These are phyloP conservation scores for Venustaconcha ellipsiformis DNA, from an alignment of 1,140 invertebrate genomes.

Conservation along the genomic window DNA sequence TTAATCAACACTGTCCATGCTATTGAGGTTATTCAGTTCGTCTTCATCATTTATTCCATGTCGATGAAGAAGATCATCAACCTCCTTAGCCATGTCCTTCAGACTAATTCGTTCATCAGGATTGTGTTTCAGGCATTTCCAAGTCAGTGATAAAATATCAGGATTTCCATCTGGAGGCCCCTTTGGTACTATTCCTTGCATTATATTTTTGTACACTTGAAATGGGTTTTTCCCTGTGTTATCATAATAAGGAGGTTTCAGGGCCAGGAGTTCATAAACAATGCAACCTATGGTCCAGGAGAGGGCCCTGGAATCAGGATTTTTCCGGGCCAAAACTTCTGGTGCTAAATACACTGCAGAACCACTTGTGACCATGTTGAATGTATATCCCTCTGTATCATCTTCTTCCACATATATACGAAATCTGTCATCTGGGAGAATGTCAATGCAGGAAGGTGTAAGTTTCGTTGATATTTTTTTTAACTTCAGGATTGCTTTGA, in stretches of 20 bases:
- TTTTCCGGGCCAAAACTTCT: slow-evolving; percentile 35
- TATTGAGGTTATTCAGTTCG: no score
- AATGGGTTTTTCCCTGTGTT: slow-evolving; percentile 35
- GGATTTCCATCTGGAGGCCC: slow-evolving; percentile 19
- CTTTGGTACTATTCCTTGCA: slow-evolving; percentile 35
- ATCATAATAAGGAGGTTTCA: slow-evolving; percentile 45
- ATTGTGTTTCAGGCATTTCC: slow-evolving; percentile 31
- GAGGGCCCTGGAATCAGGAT: slow-evolving; percentile 34
- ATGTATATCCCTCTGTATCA: no score
- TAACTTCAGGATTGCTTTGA: neutral
- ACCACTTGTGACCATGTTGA: neutral
- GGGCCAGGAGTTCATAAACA: slow-evolving; percentile 44
- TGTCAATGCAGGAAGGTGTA: slow-evolving; percentile 3
- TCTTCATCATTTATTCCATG: no score
- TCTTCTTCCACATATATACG: no score
- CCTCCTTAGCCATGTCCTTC: slow-evolving; percentile 2
- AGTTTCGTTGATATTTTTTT: no score
- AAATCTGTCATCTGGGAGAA: slow-evolving; percentile 3
- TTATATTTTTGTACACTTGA: slow-evolving; percentile 39
- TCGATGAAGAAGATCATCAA: no score
- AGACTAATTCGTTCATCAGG: slow-evolving; percentile 31
- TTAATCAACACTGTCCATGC: no score
- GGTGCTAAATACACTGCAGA: slow-evolving; percentile 45
- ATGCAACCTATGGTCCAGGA: slow-evolving; percentile 49
- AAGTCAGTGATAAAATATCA: slow-evolving; percentile 29